Percentiles rank a stretch among this genome's conserved stretches.
Conservation (phyloP, 2,113 vertebrate genomes). For the Axis porcinus region DNA sequence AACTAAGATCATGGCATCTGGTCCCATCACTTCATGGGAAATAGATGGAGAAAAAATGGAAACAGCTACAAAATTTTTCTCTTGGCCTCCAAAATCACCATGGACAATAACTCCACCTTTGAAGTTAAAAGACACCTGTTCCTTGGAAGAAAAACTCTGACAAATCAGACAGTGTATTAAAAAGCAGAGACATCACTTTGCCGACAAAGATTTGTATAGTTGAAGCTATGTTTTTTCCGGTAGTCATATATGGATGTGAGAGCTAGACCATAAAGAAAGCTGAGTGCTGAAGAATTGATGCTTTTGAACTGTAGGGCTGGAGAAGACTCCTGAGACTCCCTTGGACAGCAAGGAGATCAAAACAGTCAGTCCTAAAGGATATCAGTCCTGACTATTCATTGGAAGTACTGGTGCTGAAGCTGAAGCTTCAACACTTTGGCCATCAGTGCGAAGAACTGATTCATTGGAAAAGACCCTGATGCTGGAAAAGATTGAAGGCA, state of each 20-base stretch:
- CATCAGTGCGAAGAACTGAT: fast-evolving
- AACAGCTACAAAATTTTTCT: neutral
- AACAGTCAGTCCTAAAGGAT: neutral
- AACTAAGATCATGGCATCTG: neutral
- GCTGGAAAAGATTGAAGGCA: neutral
- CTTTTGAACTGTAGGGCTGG: neutral
- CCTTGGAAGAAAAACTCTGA: neutral
- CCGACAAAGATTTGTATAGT: neutral
- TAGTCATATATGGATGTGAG: neutral
- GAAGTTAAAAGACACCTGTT: neutral
- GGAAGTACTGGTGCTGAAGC: neutral
- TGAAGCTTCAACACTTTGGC: neutral
- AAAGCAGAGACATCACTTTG: neutral
- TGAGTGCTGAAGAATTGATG: neutral
- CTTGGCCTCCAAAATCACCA: neutral
- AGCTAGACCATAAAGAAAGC: neutral
- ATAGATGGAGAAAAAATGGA: neutral
- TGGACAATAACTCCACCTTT: neutral
- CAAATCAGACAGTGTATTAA: neutral
- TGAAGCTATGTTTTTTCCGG: neutral
- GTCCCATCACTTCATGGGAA: neutral
- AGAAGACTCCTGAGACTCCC: neutral
- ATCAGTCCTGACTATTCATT: neutral
- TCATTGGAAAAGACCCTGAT: neutral
- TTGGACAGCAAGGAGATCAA: neutral